A percentile compares a stretch with the other conserved stretches of the same genome.
Evolutionary conservation across 1,140 invertebrate genomes (phyloP).

Genomic region (Steinernema feltiae): DNA sequence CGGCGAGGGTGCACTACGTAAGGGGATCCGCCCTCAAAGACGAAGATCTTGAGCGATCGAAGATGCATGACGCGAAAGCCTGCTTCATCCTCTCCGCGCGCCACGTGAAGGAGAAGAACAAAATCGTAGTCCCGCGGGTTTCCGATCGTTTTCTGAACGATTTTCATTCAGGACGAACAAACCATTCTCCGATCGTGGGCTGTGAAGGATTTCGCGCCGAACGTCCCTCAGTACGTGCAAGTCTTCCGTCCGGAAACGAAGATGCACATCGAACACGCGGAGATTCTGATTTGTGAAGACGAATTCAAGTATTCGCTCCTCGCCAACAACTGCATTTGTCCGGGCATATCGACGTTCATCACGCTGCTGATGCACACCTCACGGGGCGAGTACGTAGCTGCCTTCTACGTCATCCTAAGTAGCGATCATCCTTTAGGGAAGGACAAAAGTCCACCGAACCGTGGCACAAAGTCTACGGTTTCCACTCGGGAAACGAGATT

Average conservation of each 20-base stretch:
- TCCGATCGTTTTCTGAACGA: neutral
- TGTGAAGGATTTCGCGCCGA: conserved; percentile 91
- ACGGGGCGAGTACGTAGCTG: conserved; percentile 77
- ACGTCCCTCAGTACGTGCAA: conserved; percentile 92
- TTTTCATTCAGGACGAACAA: conserved; percentile 74
- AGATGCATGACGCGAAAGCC: conserved; percentile 64
- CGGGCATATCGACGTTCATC: conserved; percentile 88
- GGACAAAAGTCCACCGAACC: conserved; percentile 91
- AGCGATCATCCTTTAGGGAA: conserved; percentile 68
- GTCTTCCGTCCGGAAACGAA: conserved; percentile 96
- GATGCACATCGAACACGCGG: conserved; percentile 91
- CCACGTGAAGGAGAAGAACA: conserved; percentile 46
- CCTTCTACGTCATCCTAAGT: conserved; percentile 7
- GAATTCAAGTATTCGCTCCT: conserved; percentile 89
- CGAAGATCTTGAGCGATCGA: conserved; percentile 86
- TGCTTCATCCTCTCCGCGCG: conserved; percentile 62
- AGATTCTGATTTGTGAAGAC: conserved; percentile 85
- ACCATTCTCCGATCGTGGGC: conserved; percentile 95
- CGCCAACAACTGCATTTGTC: conserved; percentile 94
- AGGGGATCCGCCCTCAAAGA: conserved; percentile 90
- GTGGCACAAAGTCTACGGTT: conserved; percentile 91
- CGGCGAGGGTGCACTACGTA: conserved; percentile 92
- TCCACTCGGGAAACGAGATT: conserved; percentile 96
- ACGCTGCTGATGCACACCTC: conserved; percentile 90
- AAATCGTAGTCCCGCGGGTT: conserved; percentile 15